phyloP scores from a whole-genome alignment of 2,888 invertebrate species.

The Apamea monoglypha region DNA sequence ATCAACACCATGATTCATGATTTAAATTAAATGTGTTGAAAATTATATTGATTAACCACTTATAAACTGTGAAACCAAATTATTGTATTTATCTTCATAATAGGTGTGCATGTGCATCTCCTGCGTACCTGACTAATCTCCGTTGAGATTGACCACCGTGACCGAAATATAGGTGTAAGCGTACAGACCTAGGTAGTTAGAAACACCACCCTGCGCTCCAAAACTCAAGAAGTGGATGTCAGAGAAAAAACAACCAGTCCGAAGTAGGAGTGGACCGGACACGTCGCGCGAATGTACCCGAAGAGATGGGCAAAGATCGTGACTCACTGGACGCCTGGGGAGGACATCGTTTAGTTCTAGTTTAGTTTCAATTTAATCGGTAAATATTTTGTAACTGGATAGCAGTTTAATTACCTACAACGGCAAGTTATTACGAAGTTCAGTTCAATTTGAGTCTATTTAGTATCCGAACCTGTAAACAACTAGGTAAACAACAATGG shows the following conservation, averaged over 20 bases:
- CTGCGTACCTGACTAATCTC: no score
- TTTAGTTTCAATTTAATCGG: not conserved
- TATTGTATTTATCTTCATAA: not conserved
- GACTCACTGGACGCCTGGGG: not conserved
- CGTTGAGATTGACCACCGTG: no score
- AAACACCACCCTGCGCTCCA: not conserved
- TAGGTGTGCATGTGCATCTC: not conserved
- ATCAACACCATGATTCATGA: not conserved
- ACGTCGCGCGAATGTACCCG: not conserved
- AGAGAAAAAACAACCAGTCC: not conserved
- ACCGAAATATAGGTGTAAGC: no score
- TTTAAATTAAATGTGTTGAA: not conserved
- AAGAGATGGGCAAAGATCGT: not conserved
- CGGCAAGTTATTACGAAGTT: constrained; percentile 6
- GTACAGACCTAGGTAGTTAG: not conserved
- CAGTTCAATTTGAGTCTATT: constrained; percentile 27
- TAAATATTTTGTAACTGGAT: not conserved
- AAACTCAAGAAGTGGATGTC: not conserved
- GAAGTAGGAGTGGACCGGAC: not conserved
- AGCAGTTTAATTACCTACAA: not conserved
- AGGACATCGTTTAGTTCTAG: not conserved
- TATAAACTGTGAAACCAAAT: not conserved
- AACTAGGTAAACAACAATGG: constrained; percentile 15
- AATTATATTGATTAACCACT: not conserved
- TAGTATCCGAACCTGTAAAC: constrained; percentile 2